A percentile compares a stretch with the other conserved stretches of the same genome.
Evolutionary conservation across 2,797 vertebrate species (phyloP).

Genomic region (Sylvilagus floridanus): DNA sequence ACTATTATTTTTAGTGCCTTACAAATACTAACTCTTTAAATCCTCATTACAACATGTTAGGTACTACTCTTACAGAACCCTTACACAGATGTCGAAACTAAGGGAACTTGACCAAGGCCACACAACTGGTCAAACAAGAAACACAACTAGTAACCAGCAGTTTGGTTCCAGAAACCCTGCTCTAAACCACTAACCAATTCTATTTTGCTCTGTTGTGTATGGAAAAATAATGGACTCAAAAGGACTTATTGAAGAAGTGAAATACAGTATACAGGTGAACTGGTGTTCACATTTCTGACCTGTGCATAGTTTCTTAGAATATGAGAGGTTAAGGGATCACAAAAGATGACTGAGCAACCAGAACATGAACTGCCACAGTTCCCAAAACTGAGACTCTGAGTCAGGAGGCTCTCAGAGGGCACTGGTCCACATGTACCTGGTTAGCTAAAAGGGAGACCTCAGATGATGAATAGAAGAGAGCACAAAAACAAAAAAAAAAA

Average conservation of each 20-base stretch:
- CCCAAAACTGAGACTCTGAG: background rate
- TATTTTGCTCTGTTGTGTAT: background rate
- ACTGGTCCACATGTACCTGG: background rate
- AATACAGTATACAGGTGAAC: background rate
- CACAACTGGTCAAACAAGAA: background rate
- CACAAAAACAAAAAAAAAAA: background rate
- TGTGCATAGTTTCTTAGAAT: slow-evolving; percentile 3
- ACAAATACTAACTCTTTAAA: slow-evolving; percentile 3
- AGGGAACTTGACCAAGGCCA: background rate
- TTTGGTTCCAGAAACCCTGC: background rate
- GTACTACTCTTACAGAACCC: background rate
- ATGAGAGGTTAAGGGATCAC: background rate
- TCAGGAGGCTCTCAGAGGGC: background rate
- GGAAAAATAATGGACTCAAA: background rate
- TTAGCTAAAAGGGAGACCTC: slow-evolving; percentile 35
- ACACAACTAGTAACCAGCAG: background rate
- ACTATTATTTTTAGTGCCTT: slow-evolving; percentile 28
- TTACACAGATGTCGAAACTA: background rate
- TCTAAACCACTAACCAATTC: background rate
- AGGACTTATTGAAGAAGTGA: background rate
- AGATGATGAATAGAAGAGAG: slow-evolving; percentile 53
- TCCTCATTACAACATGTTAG: background rate
- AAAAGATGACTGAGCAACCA: background rate
- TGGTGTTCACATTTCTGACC: background rate
- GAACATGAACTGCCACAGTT: background rate